These are phyloP conservation scores for Litocranius walleri DNA, from an alignment of 2,113 vertebrate species.

Conservation along the genomic window DNA sequence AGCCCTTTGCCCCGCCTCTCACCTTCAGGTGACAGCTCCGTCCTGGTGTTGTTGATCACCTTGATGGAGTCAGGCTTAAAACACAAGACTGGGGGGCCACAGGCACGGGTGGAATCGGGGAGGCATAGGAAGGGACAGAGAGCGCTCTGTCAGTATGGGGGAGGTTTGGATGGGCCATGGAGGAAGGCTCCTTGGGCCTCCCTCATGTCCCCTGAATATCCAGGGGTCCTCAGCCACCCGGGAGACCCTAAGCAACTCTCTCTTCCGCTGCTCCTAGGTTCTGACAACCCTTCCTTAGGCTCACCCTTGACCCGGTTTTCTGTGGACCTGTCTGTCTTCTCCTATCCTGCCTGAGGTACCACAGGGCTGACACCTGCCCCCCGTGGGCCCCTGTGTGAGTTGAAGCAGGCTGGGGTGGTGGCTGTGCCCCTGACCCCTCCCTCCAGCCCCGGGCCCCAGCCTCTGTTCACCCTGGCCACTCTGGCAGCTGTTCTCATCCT, in stretches of 20 bases:
- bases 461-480: not conserved
- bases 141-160: not conserved
- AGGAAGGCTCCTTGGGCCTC: not conserved
- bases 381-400: not conserved
- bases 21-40: not conserved
- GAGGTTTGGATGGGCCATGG: rapidly evolving
- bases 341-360: not conserved
- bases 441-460: not conserved
- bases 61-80: conserved; percentile 54
- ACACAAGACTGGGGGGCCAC: conserved; percentile 11
- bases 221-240: not conserved
- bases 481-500: rapidly evolving
- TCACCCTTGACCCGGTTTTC: not conserved
- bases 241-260: not conserved
- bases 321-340: not conserved
- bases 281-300: not conserved
- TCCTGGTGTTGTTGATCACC: not conserved
- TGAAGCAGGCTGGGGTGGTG: too few species aligned
- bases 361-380: not conserved
- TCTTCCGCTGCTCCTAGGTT: not conserved
- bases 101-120: not conserved
- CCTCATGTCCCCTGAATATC: not conserved
- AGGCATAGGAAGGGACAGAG: not conserved
- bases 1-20: not conserved
- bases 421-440: not conserved